These are phyloP conservation scores for Calyptomena viridis DNA, from an alignment of 2,113 vertebrate species.

Conservation along the genomic window DNA sequence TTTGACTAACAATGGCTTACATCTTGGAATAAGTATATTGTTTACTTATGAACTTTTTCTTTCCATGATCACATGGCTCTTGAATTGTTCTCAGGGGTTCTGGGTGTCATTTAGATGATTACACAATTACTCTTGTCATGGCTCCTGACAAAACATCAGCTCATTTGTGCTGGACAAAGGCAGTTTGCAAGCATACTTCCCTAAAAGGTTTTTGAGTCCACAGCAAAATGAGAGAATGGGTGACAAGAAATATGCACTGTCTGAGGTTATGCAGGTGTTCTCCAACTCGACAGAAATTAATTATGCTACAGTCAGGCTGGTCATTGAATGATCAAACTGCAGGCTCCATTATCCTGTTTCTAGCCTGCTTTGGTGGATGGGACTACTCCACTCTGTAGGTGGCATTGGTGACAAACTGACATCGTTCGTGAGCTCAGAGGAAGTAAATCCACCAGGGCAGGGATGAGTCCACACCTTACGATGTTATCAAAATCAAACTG, in stretches of 20 bases:
- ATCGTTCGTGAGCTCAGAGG: fast-evolving
- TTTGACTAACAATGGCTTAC: not conserved
- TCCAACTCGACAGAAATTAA: not conserved
- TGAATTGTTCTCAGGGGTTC: not conserved
- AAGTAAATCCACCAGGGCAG: not conserved
- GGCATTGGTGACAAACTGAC: not conserved
- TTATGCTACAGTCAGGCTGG: not conserved
- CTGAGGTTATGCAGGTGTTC: not conserved
- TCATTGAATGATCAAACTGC: not conserved
- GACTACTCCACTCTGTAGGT: not conserved
- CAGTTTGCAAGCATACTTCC: not conserved
- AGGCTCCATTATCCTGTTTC: not conserved
- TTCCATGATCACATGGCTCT: not conserved
- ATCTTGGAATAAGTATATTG: not conserved
- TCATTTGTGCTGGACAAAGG: not conserved
- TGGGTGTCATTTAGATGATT: not conserved
- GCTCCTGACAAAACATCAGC: not conserved
- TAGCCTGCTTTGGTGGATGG: not conserved
- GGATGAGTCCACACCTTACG: not conserved
- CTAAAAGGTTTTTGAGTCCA: not conserved
- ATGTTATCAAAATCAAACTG: not conserved
- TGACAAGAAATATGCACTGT: not conserved
- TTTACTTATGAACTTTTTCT: not conserved
- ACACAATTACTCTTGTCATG: not conserved
- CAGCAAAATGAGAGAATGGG: not conserved